These are phyloP conservation scores for Sphecodes monilicornis DNA, from an alignment of 2,888 invertebrate species.

Conservation along the genomic window DNA sequence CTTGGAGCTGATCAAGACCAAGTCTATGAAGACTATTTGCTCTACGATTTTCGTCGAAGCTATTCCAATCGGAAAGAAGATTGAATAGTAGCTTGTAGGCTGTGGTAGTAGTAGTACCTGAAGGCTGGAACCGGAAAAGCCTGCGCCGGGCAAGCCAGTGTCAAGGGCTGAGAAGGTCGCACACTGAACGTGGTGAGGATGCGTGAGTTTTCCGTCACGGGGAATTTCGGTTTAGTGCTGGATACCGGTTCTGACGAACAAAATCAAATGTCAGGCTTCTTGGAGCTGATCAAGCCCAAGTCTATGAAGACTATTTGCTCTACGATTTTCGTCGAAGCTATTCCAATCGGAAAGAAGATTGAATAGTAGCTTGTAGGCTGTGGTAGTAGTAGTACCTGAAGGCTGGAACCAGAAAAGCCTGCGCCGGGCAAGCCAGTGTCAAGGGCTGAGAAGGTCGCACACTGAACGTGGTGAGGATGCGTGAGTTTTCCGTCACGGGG, in stretches of 20 bases:
- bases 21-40: neutral
- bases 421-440: conserved; percentile 90
- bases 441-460: conserved; percentile 81
- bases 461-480: conserved; percentile 75
- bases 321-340: neutral
- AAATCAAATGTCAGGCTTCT: neutral
- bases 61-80: neutral
- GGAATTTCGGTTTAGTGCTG: conserved; percentile 82
- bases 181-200: conserved; percentile 76
- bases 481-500: conserved; percentile 82
- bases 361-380: neutral
- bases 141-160: conserved; percentile 91
- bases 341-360: neutral
- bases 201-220: conserved; percentile 83
- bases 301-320: neutral
- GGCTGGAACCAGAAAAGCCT: conserved; percentile 86
- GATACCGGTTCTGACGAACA: conserved; percentile 81
- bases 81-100: neutral
- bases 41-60: neutral
- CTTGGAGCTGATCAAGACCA: neutral
- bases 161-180: conserved; percentile 82
- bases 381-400: conserved; percentile 80
- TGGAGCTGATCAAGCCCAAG: neutral
- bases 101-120: no score
- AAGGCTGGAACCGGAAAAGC: conserved; percentile 85